phyloP scores from a whole-genome alignment of 2,888 invertebrate species.

The Clunio marinus region DNA sequence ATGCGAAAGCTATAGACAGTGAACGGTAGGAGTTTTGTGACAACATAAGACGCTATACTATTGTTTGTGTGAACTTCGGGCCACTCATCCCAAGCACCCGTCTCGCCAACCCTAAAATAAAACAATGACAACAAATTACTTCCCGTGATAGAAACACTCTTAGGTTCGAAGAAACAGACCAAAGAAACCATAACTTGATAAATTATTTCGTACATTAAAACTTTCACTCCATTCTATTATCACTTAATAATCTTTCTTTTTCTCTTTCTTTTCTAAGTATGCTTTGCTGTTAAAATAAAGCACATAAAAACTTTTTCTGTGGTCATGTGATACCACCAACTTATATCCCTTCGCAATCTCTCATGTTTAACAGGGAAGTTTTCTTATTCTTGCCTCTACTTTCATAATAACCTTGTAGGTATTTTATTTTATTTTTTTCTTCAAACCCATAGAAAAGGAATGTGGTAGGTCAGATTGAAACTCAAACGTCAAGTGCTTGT shows the following conservation, averaged over 20 bases:
- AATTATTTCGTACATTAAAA: constrained; percentile 29
- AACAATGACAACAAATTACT: neutral
- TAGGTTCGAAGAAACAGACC: neutral
- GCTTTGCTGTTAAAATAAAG: neutral
- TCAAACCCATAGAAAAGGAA: no score
- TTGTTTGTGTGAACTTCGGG: constrained; percentile 60
- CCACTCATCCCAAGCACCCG: constrained; percentile 63
- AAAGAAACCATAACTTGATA: constrained; percentile 21
- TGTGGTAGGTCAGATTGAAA: constrained; percentile 20
- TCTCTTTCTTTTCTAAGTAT: neutral
- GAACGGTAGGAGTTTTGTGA: constrained; percentile 64
- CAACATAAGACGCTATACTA: constrained; percentile 62
- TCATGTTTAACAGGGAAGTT: constrained; percentile 11
- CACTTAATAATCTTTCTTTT: constrained; percentile 27
- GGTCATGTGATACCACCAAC: neutral
- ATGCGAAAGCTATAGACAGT: constrained; percentile 73
- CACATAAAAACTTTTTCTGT: constrained; percentile 17
- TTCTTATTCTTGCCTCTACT: neutral
- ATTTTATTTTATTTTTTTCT: no score
- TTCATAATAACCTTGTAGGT: neutral
- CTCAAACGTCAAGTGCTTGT: constrained; percentile 7
- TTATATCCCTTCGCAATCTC: neutral
- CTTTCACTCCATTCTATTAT: constrained; percentile 24
- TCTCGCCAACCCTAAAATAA: constrained; percentile 60
- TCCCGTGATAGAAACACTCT: neutral